Percentiles rank a stretch among this genome's conserved stretches.
These are phyloP conservation scores for Amphiprion clarkii DNA, from an alignment of 2,797 vertebrate genomes.

Conservation along the genomic window DNA sequence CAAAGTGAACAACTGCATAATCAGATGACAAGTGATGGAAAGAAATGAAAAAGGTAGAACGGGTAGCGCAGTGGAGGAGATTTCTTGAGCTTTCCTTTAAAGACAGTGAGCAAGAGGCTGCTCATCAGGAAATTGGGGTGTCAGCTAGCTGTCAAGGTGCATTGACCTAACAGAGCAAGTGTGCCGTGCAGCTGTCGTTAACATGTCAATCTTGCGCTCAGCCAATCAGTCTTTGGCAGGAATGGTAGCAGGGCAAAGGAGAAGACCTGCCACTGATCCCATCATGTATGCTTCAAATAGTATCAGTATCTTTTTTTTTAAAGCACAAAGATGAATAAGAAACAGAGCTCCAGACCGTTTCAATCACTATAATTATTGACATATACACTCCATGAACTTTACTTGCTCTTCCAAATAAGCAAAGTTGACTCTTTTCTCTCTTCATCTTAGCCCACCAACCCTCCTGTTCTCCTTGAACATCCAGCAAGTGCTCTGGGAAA, in stretches of 20 bases:
- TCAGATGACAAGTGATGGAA: conserved; percentile 76
- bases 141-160: conserved; percentile 82
- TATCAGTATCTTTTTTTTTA: background rate
- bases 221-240: conserved; percentile 76
- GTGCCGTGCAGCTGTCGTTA: conserved; percentile 75
- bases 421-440: conserved; percentile 32
- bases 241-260: conserved; percentile 31
- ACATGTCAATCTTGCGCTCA: conserved; percentile 70
- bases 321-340: conserved; percentile 6
- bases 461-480: conserved; percentile 56
- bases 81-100: conserved; percentile 67
- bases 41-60: conserved; percentile 64
- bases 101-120: conserved; percentile 58
- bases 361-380: background rate
- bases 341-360: background rate
- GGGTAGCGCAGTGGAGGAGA: conserved; percentile 40
- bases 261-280: conserved; percentile 33
- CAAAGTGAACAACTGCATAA: conserved; percentile 72
- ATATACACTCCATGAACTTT: background rate
- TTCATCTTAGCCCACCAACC: background rate
- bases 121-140: conserved; percentile 81
- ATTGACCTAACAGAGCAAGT: conserved; percentile 75
- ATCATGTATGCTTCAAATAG: conserved; percentile 13
- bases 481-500: conserved; percentile 26
- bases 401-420: conserved; percentile 12